Conservation (phyloP, 2,888 invertebrate species). For the Cataglyphis cursor region DNA sequence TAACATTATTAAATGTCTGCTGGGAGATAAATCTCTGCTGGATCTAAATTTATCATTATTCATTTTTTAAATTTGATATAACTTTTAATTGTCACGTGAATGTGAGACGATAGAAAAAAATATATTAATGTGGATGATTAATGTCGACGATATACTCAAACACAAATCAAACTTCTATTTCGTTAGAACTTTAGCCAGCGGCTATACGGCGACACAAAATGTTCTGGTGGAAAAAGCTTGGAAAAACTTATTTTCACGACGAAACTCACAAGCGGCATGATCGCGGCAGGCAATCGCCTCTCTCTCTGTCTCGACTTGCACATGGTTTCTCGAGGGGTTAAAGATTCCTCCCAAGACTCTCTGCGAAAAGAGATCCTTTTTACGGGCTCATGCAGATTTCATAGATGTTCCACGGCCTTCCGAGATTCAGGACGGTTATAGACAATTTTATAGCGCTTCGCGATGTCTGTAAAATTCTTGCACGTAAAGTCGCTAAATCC, state of each 20-base stretch:
- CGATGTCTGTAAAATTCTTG: constrained; percentile 1
- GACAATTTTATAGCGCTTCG: constrained; percentile 13
- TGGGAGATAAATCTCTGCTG: not conserved
- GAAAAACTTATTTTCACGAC: constrained; percentile 14
- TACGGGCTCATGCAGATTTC: constrained; percentile 26
- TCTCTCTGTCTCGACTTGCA: not conserved
- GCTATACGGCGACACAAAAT: not conserved
- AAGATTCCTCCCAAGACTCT: constrained; percentile 11
- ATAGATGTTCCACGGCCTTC: not conserved
- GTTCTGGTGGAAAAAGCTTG: not conserved
- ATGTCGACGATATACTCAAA: not conserved
- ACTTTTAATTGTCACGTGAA: not conserved
- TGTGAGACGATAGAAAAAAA: not conserved
- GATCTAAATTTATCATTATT: not conserved
- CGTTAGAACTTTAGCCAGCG: constrained; percentile 1
- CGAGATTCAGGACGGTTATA: constrained; percentile 11
- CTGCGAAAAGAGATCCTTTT: not conserved
- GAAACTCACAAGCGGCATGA: constrained; percentile 8
- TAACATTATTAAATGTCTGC: not conserved
- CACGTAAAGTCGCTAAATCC: not conserved
- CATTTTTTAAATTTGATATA: not conserved
- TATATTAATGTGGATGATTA: not conserved
- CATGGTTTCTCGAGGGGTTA: constrained; percentile 11
- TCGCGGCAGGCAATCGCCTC: constrained; percentile 4
- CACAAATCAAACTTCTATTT: not conserved